Percentiles rank a stretch among this genome's conserved stretches.
phyloP scores from a whole-genome alignment of 2,888 invertebrate species.

The Epinotia nisella region DNA sequence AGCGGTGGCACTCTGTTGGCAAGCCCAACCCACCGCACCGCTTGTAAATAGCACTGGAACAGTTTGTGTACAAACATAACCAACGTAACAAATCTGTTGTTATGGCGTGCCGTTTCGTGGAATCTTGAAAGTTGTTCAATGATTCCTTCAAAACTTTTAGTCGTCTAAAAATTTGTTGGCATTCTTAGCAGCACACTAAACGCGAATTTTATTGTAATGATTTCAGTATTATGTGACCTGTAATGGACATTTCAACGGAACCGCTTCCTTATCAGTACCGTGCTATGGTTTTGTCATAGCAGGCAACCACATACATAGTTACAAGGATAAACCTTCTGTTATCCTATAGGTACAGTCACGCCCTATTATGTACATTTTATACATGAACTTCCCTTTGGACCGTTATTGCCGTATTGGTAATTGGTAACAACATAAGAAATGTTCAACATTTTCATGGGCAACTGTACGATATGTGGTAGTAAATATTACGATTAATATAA shows the following conservation, averaged over 20 bases:
- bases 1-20: slow-evolving; percentile 23
- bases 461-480: no score
- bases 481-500: no score
- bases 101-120: slow-evolving; percentile 24
- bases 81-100: background rate
- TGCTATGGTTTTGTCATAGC: slow-evolving; percentile 4
- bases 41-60: slow-evolving; percentile 42
- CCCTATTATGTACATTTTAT: no score
- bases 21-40: slow-evolving; percentile 31
- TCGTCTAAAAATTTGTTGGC: background rate
- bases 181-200: no score
- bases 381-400: no score
- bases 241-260: background rate
- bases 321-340: slow-evolving; percentile 4
- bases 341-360: background rate
- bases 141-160: slow-evolving; percentile 37
- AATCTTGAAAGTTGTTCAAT: slow-evolving; percentile 57
- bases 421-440: no score
- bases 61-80: slow-evolving; percentile 41
- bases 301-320: slow-evolving; percentile 1
- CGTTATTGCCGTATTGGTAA: no score
- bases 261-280: background rate
- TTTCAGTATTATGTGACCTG: no score
- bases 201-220: no score
- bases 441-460: no score